Evolutionary conservation across 2,113 vertebrate species (phyloP).

Genomic region (Murina feae): DNA sequence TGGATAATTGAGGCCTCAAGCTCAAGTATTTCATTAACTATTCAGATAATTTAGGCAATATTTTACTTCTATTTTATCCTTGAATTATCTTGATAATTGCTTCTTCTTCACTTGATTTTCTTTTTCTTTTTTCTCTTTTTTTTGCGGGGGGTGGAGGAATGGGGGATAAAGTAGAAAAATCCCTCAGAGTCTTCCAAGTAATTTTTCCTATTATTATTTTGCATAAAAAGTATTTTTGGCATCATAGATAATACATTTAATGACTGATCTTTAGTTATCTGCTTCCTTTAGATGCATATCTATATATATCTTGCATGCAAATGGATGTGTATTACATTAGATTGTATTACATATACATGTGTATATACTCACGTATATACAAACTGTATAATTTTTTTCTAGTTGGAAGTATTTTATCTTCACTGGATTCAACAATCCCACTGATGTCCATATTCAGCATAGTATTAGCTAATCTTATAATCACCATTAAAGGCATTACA

Average conservation of each 20-base stretch:
- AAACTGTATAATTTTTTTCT: not conserved
- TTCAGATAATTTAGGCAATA: not conserved
- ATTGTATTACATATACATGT: not conserved
- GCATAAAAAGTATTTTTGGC: not conserved
- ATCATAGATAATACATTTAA: not conserved
- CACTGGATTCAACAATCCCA: not conserved
- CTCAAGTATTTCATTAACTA: slow-evolving; percentile 34
- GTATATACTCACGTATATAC: not conserved
- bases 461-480: not conserved
- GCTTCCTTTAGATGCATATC: not conserved
- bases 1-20: slow-evolving; percentile 16
- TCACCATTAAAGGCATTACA: not conserved
- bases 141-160: no score
- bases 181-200: not conserved
- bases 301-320: not conserved
- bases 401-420: not conserved
- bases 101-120: not conserved
- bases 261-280: not conserved
- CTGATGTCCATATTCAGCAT: not conserved
- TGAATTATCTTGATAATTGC: slow-evolving; percentile 11
- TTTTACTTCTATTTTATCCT: not conserved
- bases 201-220: not conserved
- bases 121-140: no score
- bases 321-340: not conserved
- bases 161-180: not conserved